Evolutionary conservation across 2,888 invertebrate genomes (phyloP).

Genomic region (Cerastis leucographa): DNA sequence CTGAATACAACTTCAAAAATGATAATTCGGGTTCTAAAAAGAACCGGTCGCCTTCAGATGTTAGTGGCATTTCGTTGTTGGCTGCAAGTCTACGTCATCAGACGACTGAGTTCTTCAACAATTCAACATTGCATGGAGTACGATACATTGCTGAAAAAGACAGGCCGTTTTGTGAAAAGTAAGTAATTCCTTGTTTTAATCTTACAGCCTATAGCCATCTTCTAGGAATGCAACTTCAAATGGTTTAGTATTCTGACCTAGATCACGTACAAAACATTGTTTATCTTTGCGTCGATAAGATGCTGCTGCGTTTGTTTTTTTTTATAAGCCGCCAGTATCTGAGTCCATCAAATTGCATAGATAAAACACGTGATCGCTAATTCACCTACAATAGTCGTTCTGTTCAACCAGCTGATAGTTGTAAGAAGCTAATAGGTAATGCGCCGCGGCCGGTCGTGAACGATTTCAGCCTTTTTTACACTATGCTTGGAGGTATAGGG

Average conservation of each 20-base stretch:
- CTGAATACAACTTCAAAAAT: slow-evolving; percentile 72
- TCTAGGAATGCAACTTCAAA: not conserved
- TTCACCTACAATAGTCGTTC: not conserved
- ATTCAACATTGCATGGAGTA: slow-evolving; percentile 95
- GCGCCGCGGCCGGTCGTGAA: not conserved
- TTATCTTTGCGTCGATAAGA: not conserved
- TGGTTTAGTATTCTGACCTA: not conserved
- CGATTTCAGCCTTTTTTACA: not conserved
- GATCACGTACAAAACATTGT: slow-evolving; percentile 1
- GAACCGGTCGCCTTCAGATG: slow-evolving; percentile 69
- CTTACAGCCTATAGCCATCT: not conserved
- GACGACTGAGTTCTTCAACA: slow-evolving; percentile 93
- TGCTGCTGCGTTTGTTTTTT: not conserved
- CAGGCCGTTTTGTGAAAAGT: slow-evolving; percentile 95
- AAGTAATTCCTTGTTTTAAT: slow-evolving; percentile 68
- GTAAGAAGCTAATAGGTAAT: not conserved
- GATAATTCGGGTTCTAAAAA: slow-evolving; percentile 65
- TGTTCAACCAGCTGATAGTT: not conserved
- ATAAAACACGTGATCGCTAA: not conserved
- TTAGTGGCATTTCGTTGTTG: slow-evolving; percentile 83
- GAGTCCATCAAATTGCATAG: not conserved
- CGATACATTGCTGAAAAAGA: slow-evolving; percentile 94
- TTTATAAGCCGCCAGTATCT: not conserved
- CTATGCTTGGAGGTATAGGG: not conserved
- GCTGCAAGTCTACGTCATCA: slow-evolving; percentile 93